Evolutionary conservation across 2,797 vertebrate species (phyloP).

Genomic region (Australoheros facetus): DNA sequence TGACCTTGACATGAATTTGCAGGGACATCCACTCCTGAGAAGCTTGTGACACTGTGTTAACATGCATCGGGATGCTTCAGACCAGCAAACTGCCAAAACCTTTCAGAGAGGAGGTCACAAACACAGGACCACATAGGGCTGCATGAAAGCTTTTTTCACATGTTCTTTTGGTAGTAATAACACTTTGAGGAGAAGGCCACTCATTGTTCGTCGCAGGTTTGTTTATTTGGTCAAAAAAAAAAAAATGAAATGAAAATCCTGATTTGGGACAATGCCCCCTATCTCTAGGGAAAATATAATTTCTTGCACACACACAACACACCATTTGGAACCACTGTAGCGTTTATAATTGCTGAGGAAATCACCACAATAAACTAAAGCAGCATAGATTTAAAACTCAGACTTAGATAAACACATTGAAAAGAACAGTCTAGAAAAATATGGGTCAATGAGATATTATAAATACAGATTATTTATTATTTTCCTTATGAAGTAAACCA

Average conservation of each 20-base stretch:
- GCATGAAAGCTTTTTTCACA: neutral
- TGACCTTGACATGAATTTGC: neutral
- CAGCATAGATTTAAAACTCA: neutral
- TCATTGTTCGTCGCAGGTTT: neutral
- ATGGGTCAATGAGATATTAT: neutral
- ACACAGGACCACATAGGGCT: neutral
- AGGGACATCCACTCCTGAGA: neutral
- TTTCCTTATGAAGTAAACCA: neutral
- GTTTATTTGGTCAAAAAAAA: neutral
- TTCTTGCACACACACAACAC: neutral
- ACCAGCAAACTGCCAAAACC: neutral
- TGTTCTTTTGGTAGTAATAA: neutral
- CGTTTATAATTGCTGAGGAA: neutral
- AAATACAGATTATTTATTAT: slow-evolving; percentile 10
- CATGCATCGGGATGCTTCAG: neutral
- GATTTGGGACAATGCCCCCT: neutral
- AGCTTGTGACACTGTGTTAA: neutral
- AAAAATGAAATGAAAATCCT: neutral
- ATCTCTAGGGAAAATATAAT: neutral
- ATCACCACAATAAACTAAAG: neutral
- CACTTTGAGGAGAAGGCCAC: too few species aligned
- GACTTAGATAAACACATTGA: neutral
- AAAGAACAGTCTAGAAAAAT: neutral
- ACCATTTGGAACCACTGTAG: neutral
- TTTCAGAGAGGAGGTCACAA: neutral